Evolutionary conservation across 2,797 vertebrate genomes (phyloP).

Genomic region (Epinephelus awoara): DNA sequence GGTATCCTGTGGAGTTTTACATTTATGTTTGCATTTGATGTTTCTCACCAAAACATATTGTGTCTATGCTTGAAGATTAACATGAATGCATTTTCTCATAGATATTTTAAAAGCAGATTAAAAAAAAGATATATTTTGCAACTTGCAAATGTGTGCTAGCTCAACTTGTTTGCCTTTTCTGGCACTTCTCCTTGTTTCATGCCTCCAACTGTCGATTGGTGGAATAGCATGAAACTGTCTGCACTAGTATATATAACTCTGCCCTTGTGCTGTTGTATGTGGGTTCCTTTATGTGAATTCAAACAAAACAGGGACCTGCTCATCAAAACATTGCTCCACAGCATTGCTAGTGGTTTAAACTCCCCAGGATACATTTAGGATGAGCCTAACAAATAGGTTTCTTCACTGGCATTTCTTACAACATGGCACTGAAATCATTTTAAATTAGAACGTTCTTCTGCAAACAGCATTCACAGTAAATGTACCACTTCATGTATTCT

Average conservation of each 20-base stretch:
- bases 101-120: neutral
- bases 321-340: neutral
- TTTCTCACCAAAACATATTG: neutral
- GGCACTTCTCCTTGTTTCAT: too few species aligned
- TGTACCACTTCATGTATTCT: too few species aligned
- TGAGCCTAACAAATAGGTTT: neutral
- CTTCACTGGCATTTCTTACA: conserved; percentile 1
- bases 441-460: neutral
- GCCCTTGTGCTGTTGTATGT: neutral
- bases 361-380: neutral
- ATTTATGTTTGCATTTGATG: too few species aligned
- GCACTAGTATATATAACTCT: neutral
- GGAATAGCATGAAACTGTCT: too few species aligned
- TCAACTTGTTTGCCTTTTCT: too few species aligned
- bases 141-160: too few species aligned
- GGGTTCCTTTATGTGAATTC: neutral
- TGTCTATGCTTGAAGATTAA: neutral
- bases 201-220: too few species aligned
- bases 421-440: neutral
- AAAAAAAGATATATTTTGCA: too few species aligned
- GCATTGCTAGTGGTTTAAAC: neutral
- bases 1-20: conserved; percentile 4
- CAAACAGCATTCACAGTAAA: neutral
- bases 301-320: neutral
- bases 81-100: neutral